phyloP scores from a whole-genome alignment of 2,797 vertebrate genomes.

The Hafferia zeledoni region DNA sequence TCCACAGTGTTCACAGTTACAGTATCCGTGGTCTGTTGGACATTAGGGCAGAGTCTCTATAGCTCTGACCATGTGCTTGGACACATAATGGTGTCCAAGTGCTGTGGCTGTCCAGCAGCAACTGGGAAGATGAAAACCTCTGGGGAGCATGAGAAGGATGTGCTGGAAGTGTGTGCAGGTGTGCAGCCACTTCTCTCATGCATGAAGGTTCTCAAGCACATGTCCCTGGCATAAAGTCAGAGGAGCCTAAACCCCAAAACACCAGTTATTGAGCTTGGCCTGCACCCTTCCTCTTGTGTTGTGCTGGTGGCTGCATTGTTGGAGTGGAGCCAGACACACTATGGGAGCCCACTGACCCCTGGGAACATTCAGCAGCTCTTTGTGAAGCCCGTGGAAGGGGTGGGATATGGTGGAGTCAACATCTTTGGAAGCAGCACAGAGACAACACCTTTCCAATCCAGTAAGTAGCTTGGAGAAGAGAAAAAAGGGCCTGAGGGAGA shows the following conservation, averaged over 20 bases:
- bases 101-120: neutral
- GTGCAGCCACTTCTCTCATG: neutral
- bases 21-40: neutral
- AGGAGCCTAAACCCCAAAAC: neutral
- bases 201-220: accelerated
- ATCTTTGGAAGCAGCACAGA: neutral
- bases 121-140: accelerated
- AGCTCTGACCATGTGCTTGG: neutral
- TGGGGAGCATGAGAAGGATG: neutral
- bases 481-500: neutral
- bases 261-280: neutral
- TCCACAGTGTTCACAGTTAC: neutral
- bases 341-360: neutral
- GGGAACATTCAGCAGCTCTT: accelerated
- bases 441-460: neutral
- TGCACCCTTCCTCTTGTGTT: neutral
- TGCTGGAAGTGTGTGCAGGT: neutral
- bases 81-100: accelerated
- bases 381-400: accelerated
- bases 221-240: neutral
- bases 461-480: neutral
- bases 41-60: neutral
- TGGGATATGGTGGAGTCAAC: neutral
- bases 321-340: neutral
- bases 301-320: accelerated